phyloP scores from a whole-genome alignment of 2,888 invertebrate species.

The Drosophila merina region DNA sequence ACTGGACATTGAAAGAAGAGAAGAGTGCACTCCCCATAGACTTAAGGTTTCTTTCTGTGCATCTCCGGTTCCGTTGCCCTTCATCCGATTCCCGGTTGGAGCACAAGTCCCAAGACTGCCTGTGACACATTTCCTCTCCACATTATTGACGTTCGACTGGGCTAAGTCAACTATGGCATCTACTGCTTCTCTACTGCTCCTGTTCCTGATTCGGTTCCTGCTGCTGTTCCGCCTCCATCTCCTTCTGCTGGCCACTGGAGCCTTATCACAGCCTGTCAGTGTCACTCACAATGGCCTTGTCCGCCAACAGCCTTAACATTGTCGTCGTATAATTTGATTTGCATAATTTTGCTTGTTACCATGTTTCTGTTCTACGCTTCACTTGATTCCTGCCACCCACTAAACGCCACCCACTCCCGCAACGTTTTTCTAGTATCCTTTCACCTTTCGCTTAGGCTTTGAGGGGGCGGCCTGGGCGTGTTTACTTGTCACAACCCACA shows the following conservation, averaged over 20 bases:
- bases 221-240: neutral
- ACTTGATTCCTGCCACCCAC: slow-evolving; percentile 26
- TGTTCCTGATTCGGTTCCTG: neutral
- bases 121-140: slow-evolving; percentile 55
- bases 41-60: slow-evolving; percentile 24
- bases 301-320: slow-evolving; percentile 70
- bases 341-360: slow-evolving; percentile 77
- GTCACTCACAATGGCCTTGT: slow-evolving; percentile 49
- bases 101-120: slow-evolving; percentile 35
- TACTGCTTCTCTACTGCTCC: slow-evolving; percentile 1
- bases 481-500: slow-evolving; percentile 49
- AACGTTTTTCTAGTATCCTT: slow-evolving; percentile 25
- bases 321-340: slow-evolving; percentile 81
- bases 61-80: slow-evolving; percentile 30
- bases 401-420: neutral
- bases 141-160: slow-evolving; percentile 64
- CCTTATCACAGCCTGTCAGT: slow-evolving; percentile 38
- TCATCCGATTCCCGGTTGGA: slow-evolving; percentile 35
- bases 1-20: neutral
- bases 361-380: slow-evolving; percentile 42
- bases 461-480: slow-evolving; percentile 22
- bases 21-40: neutral
- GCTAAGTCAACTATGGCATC: slow-evolving; percentile 38
- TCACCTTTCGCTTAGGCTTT: slow-evolving; percentile 22
- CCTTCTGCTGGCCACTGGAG: slow-evolving; percentile 14